A percentile compares a stretch with the other conserved stretches of the same genome.
Conservation (phyloP, 2,113 vertebrate species). For the Burhinus bistriatus region DNA sequence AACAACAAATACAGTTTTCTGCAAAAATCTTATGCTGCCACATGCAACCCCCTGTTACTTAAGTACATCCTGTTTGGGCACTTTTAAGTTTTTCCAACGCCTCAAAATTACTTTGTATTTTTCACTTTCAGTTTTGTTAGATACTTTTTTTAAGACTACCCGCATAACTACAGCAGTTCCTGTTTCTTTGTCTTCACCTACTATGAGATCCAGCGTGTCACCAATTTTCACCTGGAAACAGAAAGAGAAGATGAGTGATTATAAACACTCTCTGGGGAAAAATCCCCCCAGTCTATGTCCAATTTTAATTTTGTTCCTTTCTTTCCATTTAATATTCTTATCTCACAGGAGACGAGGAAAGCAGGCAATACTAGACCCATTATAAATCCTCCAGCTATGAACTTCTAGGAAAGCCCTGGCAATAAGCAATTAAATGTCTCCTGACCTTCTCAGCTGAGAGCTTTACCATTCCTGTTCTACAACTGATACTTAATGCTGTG, state of each 20-base stretch:
- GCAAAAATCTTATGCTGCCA: background rate
- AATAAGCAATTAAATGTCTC: background rate
- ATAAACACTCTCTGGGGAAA: background rate
- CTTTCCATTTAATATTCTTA: background rate
- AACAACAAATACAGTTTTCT: background rate
- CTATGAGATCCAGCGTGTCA: slow-evolving; percentile 86
- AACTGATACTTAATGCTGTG: background rate
- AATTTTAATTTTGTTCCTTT: background rate
- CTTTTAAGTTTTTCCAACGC: slow-evolving; percentile 86
- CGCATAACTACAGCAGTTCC: slow-evolving; percentile 86
- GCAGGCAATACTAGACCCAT: background rate
- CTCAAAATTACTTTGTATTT: slow-evolving; percentile 85
- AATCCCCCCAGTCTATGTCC: rapidly evolving
- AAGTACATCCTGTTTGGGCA: slow-evolving; percentile 79
- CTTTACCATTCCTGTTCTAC: background rate
- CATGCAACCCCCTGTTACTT: slow-evolving; percentile 62
- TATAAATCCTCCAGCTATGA: background rate
- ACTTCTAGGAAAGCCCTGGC: background rate
- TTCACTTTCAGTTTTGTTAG: slow-evolving; percentile 75
- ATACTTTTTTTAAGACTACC: slow-evolving; percentile 79
- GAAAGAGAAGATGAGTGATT: background rate
- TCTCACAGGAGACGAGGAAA: background rate
- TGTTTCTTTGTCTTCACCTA: slow-evolving; percentile 81
- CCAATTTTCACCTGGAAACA: slow-evolving; percentile 87
- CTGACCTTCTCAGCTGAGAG: background rate